Evolutionary conservation across 2,113 vertebrate species (phyloP).

Genomic region (Dinomys branickii): DNA sequence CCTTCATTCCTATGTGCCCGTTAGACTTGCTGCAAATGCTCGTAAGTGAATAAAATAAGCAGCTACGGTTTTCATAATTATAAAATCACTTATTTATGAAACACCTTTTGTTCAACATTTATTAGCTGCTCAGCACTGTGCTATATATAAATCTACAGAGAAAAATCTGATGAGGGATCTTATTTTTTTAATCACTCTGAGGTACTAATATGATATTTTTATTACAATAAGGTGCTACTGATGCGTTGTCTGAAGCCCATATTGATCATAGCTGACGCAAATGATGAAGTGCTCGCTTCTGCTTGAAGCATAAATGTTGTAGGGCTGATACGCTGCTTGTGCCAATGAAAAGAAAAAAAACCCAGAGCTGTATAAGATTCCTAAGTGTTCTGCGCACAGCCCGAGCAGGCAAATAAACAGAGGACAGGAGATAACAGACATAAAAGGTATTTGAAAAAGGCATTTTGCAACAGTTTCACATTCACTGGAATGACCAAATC

Average conservation of each 20-base stretch:
- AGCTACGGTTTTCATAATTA: neutral
- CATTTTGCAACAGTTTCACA: neutral
- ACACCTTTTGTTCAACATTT: neutral
- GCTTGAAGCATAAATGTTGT: neutral
- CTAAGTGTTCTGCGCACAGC: neutral
- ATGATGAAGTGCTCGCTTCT: neutral
- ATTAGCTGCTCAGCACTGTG: neutral
- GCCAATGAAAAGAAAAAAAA: neutral
- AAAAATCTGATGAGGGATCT: neutral
- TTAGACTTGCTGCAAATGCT: neutral
- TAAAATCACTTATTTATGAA: slow-evolving; percentile 20
- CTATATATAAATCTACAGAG: neutral
- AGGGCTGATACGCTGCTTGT: neutral
- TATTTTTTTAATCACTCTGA: neutral
- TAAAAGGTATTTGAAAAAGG: neutral
- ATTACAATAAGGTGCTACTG: neutral
- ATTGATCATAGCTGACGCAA: neutral
- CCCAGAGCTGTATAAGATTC: neutral
- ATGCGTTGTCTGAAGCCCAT: neutral
- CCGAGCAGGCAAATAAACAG: neutral
- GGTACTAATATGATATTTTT: neutral
- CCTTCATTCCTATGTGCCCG: neutral
- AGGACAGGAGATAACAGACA: neutral
- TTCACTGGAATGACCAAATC: neutral
- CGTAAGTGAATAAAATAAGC: neutral